A percentile compares a stretch with the other conserved stretches of the same genome.
These are phyloP conservation scores for Dione vanillae DNA, from an alignment of 2,888 invertebrate genomes.

Conservation along the genomic window DNA sequence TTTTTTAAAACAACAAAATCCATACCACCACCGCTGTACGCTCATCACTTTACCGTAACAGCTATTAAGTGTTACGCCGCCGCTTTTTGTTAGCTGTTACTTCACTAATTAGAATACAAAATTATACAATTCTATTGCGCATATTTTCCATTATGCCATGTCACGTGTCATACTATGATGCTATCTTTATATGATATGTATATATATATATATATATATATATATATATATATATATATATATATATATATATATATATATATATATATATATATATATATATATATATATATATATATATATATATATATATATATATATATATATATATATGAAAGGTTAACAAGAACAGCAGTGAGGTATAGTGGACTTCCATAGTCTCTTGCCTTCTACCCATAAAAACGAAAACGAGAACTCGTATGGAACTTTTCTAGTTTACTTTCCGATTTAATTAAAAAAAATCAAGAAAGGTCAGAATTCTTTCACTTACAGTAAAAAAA, in stretches of 20 bases:
- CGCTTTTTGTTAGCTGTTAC: constrained; percentile 36
- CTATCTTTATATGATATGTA: neutral
- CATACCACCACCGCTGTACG: neutral
- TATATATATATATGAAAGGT: neutral
- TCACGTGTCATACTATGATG: neutral
- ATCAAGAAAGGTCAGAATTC: no score
- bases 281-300: neutral
- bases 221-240: no score
- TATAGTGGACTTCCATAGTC: no score
- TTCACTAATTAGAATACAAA: constrained; percentile 34
- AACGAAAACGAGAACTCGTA: no score
- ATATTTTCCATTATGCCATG: constrained; percentile 14
- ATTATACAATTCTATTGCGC: constrained; percentile 28
- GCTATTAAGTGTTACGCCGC: constrained; percentile 36
- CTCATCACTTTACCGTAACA: constrained; percentile 32
- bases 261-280: neutral
- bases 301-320: neutral
- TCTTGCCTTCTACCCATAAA: no score
- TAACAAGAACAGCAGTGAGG: no score
- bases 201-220: no score
- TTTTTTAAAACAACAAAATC: no score
- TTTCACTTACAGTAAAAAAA: no score
- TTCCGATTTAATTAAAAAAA: no score
- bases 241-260: no score
- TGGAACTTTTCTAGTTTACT: no score